phyloP scores from a whole-genome alignment of 2,888 invertebrate genomes.

The Saturnia pavonia region DNA sequence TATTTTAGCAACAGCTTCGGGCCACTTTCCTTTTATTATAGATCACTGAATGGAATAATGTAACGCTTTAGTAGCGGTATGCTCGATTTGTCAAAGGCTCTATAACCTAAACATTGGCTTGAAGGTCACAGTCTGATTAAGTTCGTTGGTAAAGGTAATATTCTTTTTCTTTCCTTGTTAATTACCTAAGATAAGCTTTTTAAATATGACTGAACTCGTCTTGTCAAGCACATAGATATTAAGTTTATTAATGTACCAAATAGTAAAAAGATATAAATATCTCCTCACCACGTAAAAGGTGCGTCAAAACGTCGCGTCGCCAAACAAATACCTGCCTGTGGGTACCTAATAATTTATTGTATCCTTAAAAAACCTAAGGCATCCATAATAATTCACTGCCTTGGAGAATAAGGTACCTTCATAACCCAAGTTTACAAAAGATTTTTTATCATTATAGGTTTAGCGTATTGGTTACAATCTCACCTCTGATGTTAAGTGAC shows the following conservation, averaged over 20 bases:
- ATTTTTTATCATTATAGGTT: too few species aligned
- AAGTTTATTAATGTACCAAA: not conserved
- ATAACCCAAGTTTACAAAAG: too few species aligned
- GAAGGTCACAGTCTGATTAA: constrained; percentile 4
- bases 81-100: constrained; percentile 13
- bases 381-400: not conserved
- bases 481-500: too few species aligned
- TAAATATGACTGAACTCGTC: not conserved
- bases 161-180: not conserved
- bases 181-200: not conserved
- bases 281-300: not conserved
- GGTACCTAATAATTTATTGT: too few species aligned
- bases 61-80: constrained; percentile 8
- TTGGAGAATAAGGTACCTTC: not conserved
- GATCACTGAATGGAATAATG: constrained; percentile 12
- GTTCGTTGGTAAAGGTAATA: constrained; percentile 3
- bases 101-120: not conserved
- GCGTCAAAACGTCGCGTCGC: not conserved
- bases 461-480: too few species aligned
- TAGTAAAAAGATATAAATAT: not conserved
- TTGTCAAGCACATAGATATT: not conserved
- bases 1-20: not conserved
- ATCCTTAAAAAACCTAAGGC: not conserved
- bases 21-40: not conserved
- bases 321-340: not conserved